Conservation (phyloP, 2,797 vertebrate species). For the Phoxinus dragarum region DNA sequence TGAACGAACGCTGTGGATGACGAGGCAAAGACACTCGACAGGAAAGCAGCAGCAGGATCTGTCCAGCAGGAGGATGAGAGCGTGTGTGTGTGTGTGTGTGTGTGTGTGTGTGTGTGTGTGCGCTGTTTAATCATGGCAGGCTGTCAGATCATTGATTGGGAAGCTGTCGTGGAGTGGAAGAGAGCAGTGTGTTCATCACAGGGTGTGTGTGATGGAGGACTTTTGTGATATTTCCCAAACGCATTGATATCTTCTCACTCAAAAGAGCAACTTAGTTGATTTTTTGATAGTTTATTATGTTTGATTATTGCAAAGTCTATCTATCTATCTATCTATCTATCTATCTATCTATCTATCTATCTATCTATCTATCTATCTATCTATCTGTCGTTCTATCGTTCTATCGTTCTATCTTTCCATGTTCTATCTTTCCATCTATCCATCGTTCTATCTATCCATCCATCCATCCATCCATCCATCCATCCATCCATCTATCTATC, state of each 20-base stretch:
- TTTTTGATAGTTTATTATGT: neutral
- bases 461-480: too few relatives aligned
- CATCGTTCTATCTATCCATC: too few relatives aligned
- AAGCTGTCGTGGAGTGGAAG: neutral
- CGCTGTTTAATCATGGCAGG: neutral
- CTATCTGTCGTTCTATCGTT: too few relatives aligned
- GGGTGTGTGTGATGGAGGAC: neutral
- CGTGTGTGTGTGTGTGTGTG: too few relatives aligned
- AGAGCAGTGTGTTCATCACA: neutral
- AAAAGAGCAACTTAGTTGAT: neutral
- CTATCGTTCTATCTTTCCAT: too few relatives aligned
- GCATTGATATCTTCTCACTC: neutral
- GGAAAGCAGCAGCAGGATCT: constrained; percentile 4
- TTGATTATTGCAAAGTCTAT: neutral
- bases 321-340: too few relatives aligned
- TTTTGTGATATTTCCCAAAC: neutral
- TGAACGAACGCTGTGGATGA: constrained; percentile 6
- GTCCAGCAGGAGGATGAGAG: neutral
- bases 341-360: too few relatives aligned
- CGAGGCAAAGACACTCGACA: neutral
- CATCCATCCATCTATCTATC: too few relatives aligned
- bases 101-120: neutral
- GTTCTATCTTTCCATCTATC: too few relatives aligned
- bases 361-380: too few relatives aligned
- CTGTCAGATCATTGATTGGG: constrained; percentile 20